Conservation (phyloP, 2,888 invertebrate species). For the Nesidiocoris tenuis region DNA sequence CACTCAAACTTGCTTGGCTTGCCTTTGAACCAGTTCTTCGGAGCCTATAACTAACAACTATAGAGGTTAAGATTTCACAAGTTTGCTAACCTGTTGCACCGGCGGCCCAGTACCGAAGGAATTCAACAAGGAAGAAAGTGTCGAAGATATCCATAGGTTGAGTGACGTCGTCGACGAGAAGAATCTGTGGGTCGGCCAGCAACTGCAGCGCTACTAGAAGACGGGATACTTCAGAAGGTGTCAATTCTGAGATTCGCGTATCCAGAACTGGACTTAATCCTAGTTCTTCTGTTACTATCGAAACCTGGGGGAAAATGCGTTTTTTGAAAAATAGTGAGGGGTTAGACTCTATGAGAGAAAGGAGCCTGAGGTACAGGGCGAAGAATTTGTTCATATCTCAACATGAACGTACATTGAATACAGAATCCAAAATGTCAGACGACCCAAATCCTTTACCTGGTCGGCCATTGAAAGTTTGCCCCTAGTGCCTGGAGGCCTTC, state of each 20-base stretch:
- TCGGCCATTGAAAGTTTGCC: slow-evolving; percentile 50
- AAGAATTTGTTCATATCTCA: too few relatives aligned
- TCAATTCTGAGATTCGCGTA: slow-evolving; percentile 79
- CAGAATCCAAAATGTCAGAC: not conserved
- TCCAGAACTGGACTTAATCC: slow-evolving; percentile 86
- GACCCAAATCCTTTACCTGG: too few relatives aligned
- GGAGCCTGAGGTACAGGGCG: too few relatives aligned
- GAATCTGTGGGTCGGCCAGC: slow-evolving; percentile 78
- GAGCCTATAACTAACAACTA: too few relatives aligned
- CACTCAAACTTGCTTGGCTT: too few relatives aligned
- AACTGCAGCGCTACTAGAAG: slow-evolving; percentile 88
- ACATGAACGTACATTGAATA: too few relatives aligned
- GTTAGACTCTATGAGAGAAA: too few relatives aligned
- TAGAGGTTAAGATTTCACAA: too few relatives aligned
- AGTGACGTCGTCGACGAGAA: slow-evolving; percentile 85
- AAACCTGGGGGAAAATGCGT: slow-evolving; percentile 65
- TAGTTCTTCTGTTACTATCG: slow-evolving; percentile 84
- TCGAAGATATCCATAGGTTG: slow-evolving; percentile 92
- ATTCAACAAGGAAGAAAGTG: slow-evolving; percentile 91
- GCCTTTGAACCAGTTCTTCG: too few relatives aligned
- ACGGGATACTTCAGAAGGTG: slow-evolving; percentile 82
- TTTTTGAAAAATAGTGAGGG: too few relatives aligned
- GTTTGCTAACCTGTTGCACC: slow-evolving; percentile 52
- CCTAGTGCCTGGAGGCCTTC: slow-evolving; percentile 48
- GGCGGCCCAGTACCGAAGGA: slow-evolving; percentile 83